phyloP scores from a whole-genome alignment of 2,888 invertebrate genomes.

The Agonum fuliginosum region DNA sequence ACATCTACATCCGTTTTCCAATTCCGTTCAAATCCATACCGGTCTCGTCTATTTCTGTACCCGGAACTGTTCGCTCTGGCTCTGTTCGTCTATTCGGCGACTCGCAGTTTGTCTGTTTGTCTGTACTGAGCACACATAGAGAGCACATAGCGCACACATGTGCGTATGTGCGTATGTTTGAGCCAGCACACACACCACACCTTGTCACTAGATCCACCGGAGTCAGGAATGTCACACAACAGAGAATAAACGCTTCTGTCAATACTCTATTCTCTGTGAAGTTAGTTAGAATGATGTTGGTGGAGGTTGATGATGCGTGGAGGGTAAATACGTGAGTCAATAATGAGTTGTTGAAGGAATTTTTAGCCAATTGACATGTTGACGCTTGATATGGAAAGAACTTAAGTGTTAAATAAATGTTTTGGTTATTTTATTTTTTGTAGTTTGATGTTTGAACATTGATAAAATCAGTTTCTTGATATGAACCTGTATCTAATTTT shows the following conservation, averaged over 20 bases:
- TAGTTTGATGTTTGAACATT: no score
- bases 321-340: neutral
- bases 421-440: no score
- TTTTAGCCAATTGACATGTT: neutral
- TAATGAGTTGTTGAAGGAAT: neutral
- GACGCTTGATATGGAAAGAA: no score
- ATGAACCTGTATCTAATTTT: no score
- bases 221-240: conserved; percentile 38
- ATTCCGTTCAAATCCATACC: neutral
- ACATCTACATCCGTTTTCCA: neutral
- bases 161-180: conserved; percentile 5
- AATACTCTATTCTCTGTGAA: conserved; percentile 1
- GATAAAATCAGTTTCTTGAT: no score
- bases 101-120: conserved; percentile 12
- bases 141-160: neutral
- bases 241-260: conserved; percentile 26
- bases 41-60: conserved; percentile 44
- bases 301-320: neutral
- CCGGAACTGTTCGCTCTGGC: conserved; percentile 34
- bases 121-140: neutral
- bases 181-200: conserved; percentile 32
- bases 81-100: neutral
- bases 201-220: conserved; percentile 31
- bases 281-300: neutral
- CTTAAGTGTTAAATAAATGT: no score